These are phyloP conservation scores for Bucorvus abyssinicus DNA, from an alignment of 2,797 vertebrate species.

Conservation along the genomic window DNA sequence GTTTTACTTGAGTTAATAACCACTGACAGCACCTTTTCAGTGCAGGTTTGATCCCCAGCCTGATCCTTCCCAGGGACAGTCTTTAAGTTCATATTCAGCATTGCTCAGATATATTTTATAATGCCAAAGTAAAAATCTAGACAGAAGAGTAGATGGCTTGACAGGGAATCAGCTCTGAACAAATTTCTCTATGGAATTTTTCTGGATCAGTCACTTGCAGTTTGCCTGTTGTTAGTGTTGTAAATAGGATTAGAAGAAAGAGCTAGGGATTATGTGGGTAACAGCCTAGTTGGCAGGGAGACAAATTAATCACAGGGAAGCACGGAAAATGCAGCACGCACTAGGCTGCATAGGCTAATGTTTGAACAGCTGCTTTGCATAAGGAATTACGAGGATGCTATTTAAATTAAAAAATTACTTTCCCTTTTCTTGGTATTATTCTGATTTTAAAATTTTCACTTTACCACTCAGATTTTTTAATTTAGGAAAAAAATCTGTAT, in stretches of 20 bases:
- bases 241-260: slow-evolving; percentile 39
- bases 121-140: neutral
- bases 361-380: slow-evolving; percentile 41
- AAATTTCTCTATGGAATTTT: slow-evolving; percentile 11
- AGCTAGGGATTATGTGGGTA: slow-evolving; percentile 11
- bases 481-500: neutral
- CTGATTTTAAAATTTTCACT: neutral
- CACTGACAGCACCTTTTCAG: neutral
- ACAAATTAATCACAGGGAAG: slow-evolving; percentile 45
- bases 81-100: neutral
- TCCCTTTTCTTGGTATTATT: neutral
- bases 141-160: neutral
- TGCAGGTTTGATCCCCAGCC: neutral
- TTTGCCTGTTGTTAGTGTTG: slow-evolving; percentile 15
- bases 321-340: neutral
- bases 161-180: neutral
- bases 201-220: slow-evolving; percentile 22
- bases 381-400: neutral
- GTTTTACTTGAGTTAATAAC: neutral
- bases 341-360: neutral
- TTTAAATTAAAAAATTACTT: neutral
- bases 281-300: slow-evolving; percentile 19
- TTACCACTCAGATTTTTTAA: neutral
- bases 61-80: neutral
- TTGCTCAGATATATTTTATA: neutral